These are phyloP conservation scores for Trisateles emortualis DNA, from an alignment of 2,888 invertebrate genomes.

Conservation along the genomic window DNA sequence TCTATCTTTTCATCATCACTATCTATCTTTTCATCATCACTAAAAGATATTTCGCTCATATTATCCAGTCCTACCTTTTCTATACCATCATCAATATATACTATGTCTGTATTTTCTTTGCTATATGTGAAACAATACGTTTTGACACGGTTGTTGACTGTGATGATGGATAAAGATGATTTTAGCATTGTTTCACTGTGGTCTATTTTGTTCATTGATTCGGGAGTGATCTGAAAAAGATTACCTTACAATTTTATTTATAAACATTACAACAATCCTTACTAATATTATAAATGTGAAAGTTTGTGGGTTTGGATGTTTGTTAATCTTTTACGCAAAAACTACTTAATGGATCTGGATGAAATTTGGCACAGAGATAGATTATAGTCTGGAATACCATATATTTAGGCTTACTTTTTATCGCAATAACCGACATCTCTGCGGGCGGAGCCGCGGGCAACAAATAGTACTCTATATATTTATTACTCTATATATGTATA, in stretches of 20 bases:
- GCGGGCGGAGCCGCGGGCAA: too few relatives aligned
- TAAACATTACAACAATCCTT: too few relatives aligned
- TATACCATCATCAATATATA: slow-evolving; percentile 24
- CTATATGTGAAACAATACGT: slow-evolving; percentile 38
- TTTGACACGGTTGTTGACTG: slow-evolving; percentile 48
- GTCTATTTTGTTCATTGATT: slow-evolving; percentile 65
- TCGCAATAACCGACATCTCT: too few relatives aligned
- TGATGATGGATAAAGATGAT: slow-evolving; percentile 54
- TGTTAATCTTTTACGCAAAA: too few relatives aligned
- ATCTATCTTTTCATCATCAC: slow-evolving; percentile 16
- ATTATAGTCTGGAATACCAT: too few relatives aligned
- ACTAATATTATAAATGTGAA: too few relatives aligned
- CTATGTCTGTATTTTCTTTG: slow-evolving; percentile 27
- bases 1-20: slow-evolving; percentile 4
- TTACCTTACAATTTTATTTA: background rate
- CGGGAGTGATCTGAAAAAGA: slow-evolving; percentile 59
- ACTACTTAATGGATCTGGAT: too few relatives aligned
- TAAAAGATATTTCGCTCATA: slow-evolving; percentile 27
- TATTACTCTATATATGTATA: too few relatives aligned
- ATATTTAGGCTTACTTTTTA: too few relatives aligned
- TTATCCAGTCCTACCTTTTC: slow-evolving; percentile 24
- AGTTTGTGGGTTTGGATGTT: too few relatives aligned
- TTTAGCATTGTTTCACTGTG: slow-evolving; percentile 48
- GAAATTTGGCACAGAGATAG: too few relatives aligned
- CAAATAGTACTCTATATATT: too few relatives aligned